Evolutionary conservation across 2,888 invertebrate species (phyloP), one percentile per base, ranked within the genome.

Genomic region (Limenitis camilla): DNA sequence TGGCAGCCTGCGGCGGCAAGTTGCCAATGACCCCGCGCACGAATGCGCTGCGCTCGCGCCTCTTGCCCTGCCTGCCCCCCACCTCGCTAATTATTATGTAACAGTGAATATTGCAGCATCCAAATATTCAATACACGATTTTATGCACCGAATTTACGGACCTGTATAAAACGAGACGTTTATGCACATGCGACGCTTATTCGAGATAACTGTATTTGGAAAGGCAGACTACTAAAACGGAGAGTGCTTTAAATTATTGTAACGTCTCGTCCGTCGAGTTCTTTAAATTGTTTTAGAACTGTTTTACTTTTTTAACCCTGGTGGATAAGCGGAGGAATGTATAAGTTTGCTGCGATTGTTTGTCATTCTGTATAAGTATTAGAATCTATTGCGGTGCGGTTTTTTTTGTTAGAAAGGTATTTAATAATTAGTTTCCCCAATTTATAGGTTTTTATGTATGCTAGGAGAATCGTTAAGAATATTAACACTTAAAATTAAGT

Each of bases 11-110:
- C 82, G 84, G 82, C 82, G 84, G 52, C 88, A 85, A 83, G 77
- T 88, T 86, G 88, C 87, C 89, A 88, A 88, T 89, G 90, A 90
- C 90, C 90, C 87, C 87, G 82, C 80, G 81, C 82, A 81, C 88
- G 88, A 89, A 88, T 89, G 89, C 71, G 64, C 70, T 74, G 60
- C 63, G 55, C 55, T 58, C 55, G 49, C 58, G 52, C 53, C 47
- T 52, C 63, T 61, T 64, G 72, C 68, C 70, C 33, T 33, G 43
- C 43, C 42, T 27, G 36, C 45, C 36, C 38, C 35, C 29, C 35
- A 70, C 65, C 69, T 74, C 69, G 79, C 81, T 84, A 83, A 85
- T 84, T 84, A 80, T 85, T 85, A 84, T 81, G 82, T 86, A 85
- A 86, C 79, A 76, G 74, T 72, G 74, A 74, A 68, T 77, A 75